Conservation (phyloP, 2,113 vertebrate species). For the Varanus salvator region DNA sequence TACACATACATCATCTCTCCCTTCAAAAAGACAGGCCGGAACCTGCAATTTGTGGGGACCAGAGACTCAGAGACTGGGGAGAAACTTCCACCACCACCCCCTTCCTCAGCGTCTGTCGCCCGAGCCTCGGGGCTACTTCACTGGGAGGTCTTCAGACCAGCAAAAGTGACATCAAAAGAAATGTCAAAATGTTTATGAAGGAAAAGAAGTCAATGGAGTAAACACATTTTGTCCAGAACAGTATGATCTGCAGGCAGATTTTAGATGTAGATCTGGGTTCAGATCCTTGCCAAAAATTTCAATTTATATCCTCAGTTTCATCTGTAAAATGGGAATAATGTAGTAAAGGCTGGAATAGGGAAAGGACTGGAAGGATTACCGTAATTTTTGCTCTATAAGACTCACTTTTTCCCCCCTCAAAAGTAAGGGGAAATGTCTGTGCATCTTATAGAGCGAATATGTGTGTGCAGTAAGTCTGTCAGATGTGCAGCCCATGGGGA, state of each 20-base stretch:
- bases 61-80: slow-evolving; percentile 57
- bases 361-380: too few species aligned
- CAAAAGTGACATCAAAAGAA: slow-evolving; percentile 28
- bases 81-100: slow-evolving; percentile 45
- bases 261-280: background rate
- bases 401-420: too few species aligned
- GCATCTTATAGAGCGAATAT: too few species aligned
- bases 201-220: background rate
- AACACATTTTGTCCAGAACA: background rate
- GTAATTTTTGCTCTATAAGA: too few species aligned
- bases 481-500: too few species aligned
- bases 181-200: slow-evolving; percentile 21
- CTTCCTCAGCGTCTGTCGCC: slow-evolving; percentile 52
- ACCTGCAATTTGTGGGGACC: slow-evolving; percentile 74
- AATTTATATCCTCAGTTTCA: background rate
- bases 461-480: too few species aligned
- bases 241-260: background rate
- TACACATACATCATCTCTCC: slow-evolving; percentile 44
- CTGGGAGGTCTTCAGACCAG: slow-evolving; percentile 64
- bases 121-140: slow-evolving; percentile 63
- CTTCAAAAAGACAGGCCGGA: slow-evolving; percentile 70
- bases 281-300: background rate
- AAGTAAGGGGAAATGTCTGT: too few species aligned
- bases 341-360: background rate
- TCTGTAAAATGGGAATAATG: background rate